Conservation (phyloP, 2,113 vertebrate species). For the Salvelinus sp. region DNA sequence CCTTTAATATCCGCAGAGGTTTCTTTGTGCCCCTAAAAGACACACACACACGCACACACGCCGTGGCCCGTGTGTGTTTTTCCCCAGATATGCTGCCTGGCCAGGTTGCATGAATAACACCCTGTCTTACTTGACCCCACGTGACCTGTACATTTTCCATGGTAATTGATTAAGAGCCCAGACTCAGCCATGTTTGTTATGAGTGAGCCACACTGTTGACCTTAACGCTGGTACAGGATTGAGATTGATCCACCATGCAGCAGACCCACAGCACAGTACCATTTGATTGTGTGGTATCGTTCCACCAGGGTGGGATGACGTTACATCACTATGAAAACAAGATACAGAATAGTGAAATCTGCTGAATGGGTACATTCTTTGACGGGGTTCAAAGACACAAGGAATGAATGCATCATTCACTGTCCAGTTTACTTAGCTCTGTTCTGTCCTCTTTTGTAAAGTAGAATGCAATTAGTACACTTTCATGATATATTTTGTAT, state of each 20-base stretch:
- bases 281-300: constrained; percentile 7
- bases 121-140: constrained; percentile 40
- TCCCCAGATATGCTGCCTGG: constrained; percentile 63
- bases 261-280: constrained; percentile 4
- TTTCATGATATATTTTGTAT: too few species aligned
- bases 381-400: neutral
- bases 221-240: constrained; percentile 25
- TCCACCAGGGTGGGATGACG: constrained; percentile 13
- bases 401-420: neutral
- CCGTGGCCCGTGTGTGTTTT: constrained; percentile 44
- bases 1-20: constrained; percentile 72
- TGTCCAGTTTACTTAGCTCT: neutral
- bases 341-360: constrained; percentile 9
- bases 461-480: neutral
- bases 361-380: neutral
- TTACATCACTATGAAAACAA: constrained; percentile 36
- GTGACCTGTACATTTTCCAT: constrained; percentile 43
- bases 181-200: constrained; percentile 47
- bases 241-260: constrained; percentile 34
- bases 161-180: constrained; percentile 44
- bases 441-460: neutral
- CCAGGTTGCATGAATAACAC: constrained; percentile 28
- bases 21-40: constrained; percentile 37
- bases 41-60: neutral
- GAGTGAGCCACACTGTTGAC: constrained; percentile 35